Evolutionary conservation across 2,888 invertebrate species (phyloP).

Genomic region (Heliconius hortense): DNA sequence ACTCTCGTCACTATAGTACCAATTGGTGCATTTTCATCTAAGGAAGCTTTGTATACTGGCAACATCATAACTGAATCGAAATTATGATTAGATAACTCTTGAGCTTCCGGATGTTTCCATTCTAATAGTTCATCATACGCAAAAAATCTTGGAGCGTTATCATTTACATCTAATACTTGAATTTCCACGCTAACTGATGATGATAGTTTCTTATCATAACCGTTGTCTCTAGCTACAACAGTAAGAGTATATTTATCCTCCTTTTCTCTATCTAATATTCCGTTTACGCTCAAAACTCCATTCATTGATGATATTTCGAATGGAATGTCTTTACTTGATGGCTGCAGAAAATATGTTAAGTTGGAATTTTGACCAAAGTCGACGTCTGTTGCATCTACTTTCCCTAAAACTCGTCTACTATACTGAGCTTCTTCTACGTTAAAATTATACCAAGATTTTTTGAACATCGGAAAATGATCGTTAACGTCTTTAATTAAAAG

Average conservation of each 20-base stretch:
- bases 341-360: constrained; percentile 85
- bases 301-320: constrained; percentile 87
- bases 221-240: constrained; percentile 89
- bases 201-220: constrained; percentile 83
- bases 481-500: constrained; percentile 91
- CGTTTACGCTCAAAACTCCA: constrained; percentile 87
- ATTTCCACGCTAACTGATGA: constrained; percentile 90
- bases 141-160: constrained; percentile 90
- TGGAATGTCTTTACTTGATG: constrained; percentile 77
- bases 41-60: constrained; percentile 88
- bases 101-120: constrained; percentile 75
- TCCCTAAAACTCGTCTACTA: constrained; percentile 86
- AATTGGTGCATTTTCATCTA: constrained; percentile 88
- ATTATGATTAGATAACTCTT: constrained; percentile 74
- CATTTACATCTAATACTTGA: constrained; percentile 91
- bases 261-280: constrained; percentile 89
- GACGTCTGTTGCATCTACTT: constrained; percentile 88
- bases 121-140: constrained; percentile 86
- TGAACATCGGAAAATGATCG: constrained; percentile 91
- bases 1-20: constrained; percentile 89
- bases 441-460: constrained; percentile 91
- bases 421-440: constrained; percentile 91
- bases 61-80: constrained; percentile 80
- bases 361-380: constrained; percentile 92
- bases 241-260: constrained; percentile 86